These are phyloP conservation scores for Pontoporia blainvillei DNA, from an alignment of 2,113 vertebrate species.

Conservation along the genomic window DNA sequence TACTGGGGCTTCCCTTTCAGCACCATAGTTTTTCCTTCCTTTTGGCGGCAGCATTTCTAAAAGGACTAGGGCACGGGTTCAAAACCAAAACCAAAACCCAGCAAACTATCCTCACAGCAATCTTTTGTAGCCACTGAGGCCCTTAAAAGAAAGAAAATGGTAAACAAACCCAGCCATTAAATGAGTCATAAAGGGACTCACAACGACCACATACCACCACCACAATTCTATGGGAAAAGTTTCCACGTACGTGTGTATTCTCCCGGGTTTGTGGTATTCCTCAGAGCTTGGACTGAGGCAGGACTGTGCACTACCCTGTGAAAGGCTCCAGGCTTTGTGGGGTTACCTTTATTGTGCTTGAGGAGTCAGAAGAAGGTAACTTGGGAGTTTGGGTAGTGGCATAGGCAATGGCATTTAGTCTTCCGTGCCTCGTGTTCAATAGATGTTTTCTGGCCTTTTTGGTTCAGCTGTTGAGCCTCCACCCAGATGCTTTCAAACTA, in stretches of 20 bases:
- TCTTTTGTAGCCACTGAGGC: background rate
- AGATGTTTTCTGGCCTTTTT: constrained; percentile 62
- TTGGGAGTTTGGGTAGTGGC: constrained; percentile 26
- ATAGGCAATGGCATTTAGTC: constrained; percentile 9
- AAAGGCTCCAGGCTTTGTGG: background rate
- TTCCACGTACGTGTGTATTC: accelerated
- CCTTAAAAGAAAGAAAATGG: background rate
- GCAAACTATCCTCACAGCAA: background rate
- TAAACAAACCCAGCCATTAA: background rate
- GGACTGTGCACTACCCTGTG: too few species aligned
- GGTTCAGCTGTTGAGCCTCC: constrained; percentile 44
- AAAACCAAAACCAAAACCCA: background rate
- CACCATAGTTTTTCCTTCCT: background rate
- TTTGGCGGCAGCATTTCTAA: background rate
- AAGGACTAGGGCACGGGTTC: background rate
- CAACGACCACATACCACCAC: background rate
- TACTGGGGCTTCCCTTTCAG: background rate
- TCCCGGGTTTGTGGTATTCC: background rate
- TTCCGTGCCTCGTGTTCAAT: constrained; percentile 62
- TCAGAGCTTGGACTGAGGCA: background rate
- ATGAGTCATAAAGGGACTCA: background rate
- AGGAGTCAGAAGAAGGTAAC: constrained; percentile 41
- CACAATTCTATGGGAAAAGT: background rate
- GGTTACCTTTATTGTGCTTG: background rate
- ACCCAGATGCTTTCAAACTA: constrained; percentile 68